Evolutionary conservation across 2,888 invertebrate genomes (phyloP), one percentile per base, ranked within the genome.

Genomic region (Drosophila birchii): DNA sequence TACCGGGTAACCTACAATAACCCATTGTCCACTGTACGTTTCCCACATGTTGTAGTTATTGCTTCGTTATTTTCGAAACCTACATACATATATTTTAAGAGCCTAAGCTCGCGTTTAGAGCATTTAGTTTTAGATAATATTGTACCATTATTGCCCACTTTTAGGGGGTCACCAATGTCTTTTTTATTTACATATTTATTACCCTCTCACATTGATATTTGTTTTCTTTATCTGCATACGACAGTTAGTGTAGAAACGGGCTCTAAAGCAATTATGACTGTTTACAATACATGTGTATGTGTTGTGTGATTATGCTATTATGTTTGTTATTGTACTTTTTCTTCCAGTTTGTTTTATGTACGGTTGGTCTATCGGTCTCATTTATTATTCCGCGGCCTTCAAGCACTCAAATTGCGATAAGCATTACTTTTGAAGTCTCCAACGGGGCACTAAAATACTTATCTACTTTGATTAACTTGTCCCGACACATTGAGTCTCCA

Each of bases 401-500:
- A 55, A 45, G 47, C 34, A 53, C 58, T 47, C 58, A 70, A 53
- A 29, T 47, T 47, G 60, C 56, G 71, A 71, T 71, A 61, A 56
- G 71, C 44, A 20, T 39, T 38, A 55, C 36, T 44, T 47, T 67
- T 23, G n/a, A 32, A 63, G 63, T 32, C 47, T 47, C 39, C 39
- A 59, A 29, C 14, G 23, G 23, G 20, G 51, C 36, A 49, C 14
- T 14, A 51, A 58, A 57, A 38, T 49, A 29, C 55, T 63, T 58
- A 45, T 53, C 38, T 53, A 58, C 58, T 58, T 70, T 67, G 58
- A 70, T 67, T 70, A 53, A 66, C 66, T 53, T 70, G 67, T 70
- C 67, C 53, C 9, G 34, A 53, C 61, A 38, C 34, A 68, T 20
- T 12, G 39, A 39, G 26, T 18, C 41, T 20, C 38, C 14, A 39